These are phyloP conservation scores for Adelosebastes latens DNA, from an alignment of 2,797 vertebrate genomes.

Conservation along the genomic window DNA sequence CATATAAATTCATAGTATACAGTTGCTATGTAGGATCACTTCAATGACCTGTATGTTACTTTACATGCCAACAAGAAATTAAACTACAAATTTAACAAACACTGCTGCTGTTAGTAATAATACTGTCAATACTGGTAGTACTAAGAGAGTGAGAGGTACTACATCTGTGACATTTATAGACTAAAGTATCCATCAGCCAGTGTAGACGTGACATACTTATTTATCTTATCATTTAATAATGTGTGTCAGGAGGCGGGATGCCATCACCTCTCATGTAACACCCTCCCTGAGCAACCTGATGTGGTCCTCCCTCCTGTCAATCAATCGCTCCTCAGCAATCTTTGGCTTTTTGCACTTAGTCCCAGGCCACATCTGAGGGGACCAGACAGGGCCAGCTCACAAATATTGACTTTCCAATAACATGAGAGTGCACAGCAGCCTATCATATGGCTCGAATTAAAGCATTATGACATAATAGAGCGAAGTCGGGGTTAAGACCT, in stretches of 20 bases:
- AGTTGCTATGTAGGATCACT: neutral
- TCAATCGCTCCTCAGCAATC: conserved; percentile 33
- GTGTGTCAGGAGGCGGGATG: neutral
- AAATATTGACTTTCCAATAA: conserved; percentile 78
- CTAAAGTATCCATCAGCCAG: neutral
- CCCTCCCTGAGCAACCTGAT: conserved; percentile 1
- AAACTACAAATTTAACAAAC: neutral
- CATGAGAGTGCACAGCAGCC: conserved; percentile 62
- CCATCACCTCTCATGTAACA: neutral
- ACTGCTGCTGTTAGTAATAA: neutral
- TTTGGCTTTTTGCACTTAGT: conserved; percentile 34
- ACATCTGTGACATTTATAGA: neutral
- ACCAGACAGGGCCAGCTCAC: conserved; percentile 55
- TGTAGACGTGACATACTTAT: neutral
- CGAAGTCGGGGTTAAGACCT: conserved; percentile 77
- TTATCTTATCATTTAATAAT: conserved; percentile 11
- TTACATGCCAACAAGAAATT: neutral
- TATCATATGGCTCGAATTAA: conserved; percentile 80
- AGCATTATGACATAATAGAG: conserved; percentile 81
- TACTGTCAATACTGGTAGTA: neutral
- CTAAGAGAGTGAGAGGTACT: neutral
- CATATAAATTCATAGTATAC: neutral
- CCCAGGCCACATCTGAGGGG: conserved; percentile 37
- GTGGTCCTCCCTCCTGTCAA: conserved; percentile 17
- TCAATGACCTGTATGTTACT: neutral